A percentile compares a stretch with the other conserved stretches of the same genome.
Conservation (phyloP, 2,113 vertebrate species). For the Lasiurus cinereus region DNA sequence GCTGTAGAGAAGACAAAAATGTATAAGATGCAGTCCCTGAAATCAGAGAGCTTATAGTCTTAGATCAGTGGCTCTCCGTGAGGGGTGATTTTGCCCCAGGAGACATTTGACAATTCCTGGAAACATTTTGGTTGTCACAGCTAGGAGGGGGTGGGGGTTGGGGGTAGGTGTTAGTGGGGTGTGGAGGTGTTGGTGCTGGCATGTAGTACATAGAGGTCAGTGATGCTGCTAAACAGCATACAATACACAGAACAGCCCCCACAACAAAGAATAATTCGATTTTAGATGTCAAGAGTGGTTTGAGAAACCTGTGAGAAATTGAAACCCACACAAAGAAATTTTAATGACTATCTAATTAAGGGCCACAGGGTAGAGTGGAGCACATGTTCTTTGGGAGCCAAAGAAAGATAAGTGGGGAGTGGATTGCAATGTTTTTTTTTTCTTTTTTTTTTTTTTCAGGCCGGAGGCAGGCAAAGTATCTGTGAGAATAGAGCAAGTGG, state of each 20-base stretch:
- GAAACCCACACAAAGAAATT: neutral
- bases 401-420: neutral
- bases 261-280: neutral
- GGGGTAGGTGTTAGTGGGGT: neutral
- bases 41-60: neutral
- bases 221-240: neutral
- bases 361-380: neutral
- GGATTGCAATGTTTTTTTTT: neutral
- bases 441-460: neutral
- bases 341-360: neutral
- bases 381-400: neutral
- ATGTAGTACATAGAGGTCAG: too few species aligned
- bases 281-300: neutral
- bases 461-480: neutral
- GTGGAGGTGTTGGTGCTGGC: neutral
- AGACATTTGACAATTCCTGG: neutral
- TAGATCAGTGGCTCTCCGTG: neutral
- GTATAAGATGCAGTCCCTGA: neutral
- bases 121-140: constrained; percentile 29
- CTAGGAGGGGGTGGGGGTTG: neutral
- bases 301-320: neutral
- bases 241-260: neutral
- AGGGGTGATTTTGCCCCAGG: neutral
- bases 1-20: neutral
- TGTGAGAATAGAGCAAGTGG: neutral